phyloP scores from a whole-genome alignment of 2,113 vertebrate species.

The Chinchilla lanigera region DNA sequence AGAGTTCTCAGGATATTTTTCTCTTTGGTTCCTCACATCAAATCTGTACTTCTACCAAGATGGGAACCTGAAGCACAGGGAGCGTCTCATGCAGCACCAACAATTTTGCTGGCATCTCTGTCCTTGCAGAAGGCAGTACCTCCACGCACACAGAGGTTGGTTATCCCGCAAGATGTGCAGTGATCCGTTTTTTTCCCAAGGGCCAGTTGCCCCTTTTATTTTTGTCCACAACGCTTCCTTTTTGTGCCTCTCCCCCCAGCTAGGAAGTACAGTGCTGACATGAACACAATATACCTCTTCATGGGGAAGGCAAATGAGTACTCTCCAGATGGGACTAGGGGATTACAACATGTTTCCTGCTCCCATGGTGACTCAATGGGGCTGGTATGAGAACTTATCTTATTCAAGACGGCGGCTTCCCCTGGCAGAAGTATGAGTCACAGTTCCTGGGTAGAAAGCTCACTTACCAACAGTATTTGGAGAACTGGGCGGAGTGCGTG shows the following conservation, averaged over 20 bases:
- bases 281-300: constrained; percentile 88
- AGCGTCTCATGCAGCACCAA: background rate
- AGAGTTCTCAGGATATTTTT: background rate
- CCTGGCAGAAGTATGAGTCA: constrained; percentile 84
- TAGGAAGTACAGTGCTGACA: constrained; percentile 82
- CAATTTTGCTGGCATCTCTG: background rate
- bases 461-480: constrained; percentile 16
- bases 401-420: constrained; percentile 80
- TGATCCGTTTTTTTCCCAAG: background rate
- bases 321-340: constrained; percentile 82
- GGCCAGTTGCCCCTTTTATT: constrained; percentile 65
- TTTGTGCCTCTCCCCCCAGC: constrained; percentile 79
- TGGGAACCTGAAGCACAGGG: background rate
- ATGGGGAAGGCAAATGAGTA: constrained; percentile 82
- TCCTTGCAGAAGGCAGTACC: background rate
- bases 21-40: background rate
- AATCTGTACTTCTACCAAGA: background rate
- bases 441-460: constrained; percentile 72
- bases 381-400: constrained; percentile 82
- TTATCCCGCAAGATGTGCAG: background rate
- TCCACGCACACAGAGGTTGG: background rate
- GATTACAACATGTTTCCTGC: constrained; percentile 88
- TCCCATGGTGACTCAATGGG: constrained; percentile 84
- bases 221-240: constrained; percentile 75
- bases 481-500: background rate